Conservation (phyloP, 2,113 vertebrate genomes). For the Taxidea taxus region DNA sequence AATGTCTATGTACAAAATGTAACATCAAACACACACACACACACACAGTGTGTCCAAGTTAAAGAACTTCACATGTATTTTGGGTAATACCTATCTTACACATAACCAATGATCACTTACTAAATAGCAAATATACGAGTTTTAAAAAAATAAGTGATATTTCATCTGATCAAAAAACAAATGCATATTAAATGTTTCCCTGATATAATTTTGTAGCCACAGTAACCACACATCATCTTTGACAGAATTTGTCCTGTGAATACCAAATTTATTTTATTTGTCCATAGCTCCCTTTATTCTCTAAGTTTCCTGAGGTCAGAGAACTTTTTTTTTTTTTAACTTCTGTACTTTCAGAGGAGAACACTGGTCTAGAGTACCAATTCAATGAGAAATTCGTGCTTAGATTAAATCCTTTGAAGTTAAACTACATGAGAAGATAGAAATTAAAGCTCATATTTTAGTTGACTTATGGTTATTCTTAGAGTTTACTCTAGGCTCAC, state of each 20-base stretch:
- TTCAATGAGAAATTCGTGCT: neutral
- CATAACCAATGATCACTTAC: neutral
- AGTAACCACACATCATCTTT: neutral
- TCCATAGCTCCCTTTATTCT: neutral
- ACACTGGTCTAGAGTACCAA: neutral
- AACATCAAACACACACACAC: neutral
- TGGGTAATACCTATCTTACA: neutral
- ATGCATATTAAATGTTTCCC: neutral
- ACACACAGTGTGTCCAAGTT: neutral
- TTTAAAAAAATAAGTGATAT: neutral
- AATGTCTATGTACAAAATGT: neutral
- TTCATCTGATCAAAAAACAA: neutral
- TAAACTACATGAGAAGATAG: neutral
- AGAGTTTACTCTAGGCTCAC: neutral
- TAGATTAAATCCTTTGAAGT: slow-evolving; percentile 7
- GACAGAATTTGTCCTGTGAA: neutral
- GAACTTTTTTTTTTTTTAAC: neutral
- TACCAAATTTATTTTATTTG: neutral
- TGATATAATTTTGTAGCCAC: neutral
- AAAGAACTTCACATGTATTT: neutral
- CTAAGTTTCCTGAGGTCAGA: neutral
- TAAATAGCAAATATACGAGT: neutral
- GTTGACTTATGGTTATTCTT: neutral
- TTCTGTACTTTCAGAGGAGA: neutral
- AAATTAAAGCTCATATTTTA: neutral